Evolutionary conservation across 35 echinoderm and acorn worm species (phyloP), one percentile per base, ranked within the genome.

Genomic region (Apostichopus parvimensis): DNA sequence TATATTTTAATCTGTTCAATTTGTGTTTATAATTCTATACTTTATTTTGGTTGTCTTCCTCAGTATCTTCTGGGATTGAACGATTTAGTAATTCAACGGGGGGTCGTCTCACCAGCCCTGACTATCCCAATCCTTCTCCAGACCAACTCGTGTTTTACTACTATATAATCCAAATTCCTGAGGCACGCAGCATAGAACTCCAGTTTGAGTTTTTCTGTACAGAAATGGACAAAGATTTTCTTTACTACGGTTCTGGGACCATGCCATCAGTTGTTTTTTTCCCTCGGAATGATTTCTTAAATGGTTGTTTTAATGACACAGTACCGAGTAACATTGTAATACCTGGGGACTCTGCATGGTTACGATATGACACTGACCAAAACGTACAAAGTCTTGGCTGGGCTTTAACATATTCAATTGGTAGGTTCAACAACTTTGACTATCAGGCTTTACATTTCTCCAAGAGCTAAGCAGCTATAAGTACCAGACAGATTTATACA

Each of bases 281-380:
- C 80, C 80, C 80, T 10, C 4, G 0, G 5, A 20, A 4, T 15
- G 13, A 6, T 4, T 58, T 59, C n/a, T 24, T 84, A 3, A 84
- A 84, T 84, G 81, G 81, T 58, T 56, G 81, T 9, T 17, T 9
- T 13, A 84, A 84, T 84, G 57, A 25, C 24, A 60, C 56, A 5
- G 15, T 60, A n/a, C 81, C 56, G 2, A 22, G 4, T 18, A 14
- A n/a, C 2, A n/a, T 84, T 55, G 17, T 20, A 7, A 18, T 84
- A 22, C 2, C 4, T 5, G 56, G 81, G n/a, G 81, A 84, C 14
- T 84, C 81, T 18, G 81, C 56, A 14, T 84, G 81, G 81, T 24
- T 84, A 21, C 81, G 81, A 58, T 84, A 84, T 11, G 81, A 84
- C 15, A 84, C 81, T 59, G 81, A 84, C 23, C 81, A 84, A 58